Percentiles rank a stretch among this genome's conserved stretches.
Conservation (phyloP, 2,113 vertebrate species). For the Tricholaema leucomelas region DNA sequence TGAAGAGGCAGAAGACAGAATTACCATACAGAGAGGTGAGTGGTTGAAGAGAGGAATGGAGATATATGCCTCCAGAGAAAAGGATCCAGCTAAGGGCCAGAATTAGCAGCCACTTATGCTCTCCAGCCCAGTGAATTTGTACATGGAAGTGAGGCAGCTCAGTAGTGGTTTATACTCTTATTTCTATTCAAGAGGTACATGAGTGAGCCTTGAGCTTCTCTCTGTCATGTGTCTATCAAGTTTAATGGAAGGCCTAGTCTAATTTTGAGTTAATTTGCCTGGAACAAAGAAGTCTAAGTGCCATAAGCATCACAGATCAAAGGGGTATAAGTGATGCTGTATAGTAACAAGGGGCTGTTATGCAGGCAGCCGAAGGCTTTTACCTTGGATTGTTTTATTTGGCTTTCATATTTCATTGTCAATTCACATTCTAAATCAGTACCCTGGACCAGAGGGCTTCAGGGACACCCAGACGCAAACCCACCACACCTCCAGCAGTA, state of each 20-base stretch:
- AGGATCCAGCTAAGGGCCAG: neutral
- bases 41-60: neutral
- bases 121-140: neutral
- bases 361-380: neutral
- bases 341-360: neutral
- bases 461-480: neutral
- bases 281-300: neutral
- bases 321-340: neutral
- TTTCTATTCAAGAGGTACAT: neutral
- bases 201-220: neutral
- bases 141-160: neutral
- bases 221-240: neutral
- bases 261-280: neutral
- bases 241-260: neutral
- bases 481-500: neutral
- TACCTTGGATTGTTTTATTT: neutral
- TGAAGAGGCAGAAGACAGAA: constrained; percentile 8
- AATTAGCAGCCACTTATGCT: neutral
- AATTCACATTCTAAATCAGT: neutral
- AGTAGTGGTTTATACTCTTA: neutral
- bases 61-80: neutral
- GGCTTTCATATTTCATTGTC: neutral
- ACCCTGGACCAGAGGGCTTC: neutral
- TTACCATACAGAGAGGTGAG: neutral
- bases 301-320: neutral